A percentile compares a stretch with the other conserved stretches of the same genome.
Conservation (phyloP, 2,888 invertebrate genomes). For the Eremobia ochroleuca region DNA sequence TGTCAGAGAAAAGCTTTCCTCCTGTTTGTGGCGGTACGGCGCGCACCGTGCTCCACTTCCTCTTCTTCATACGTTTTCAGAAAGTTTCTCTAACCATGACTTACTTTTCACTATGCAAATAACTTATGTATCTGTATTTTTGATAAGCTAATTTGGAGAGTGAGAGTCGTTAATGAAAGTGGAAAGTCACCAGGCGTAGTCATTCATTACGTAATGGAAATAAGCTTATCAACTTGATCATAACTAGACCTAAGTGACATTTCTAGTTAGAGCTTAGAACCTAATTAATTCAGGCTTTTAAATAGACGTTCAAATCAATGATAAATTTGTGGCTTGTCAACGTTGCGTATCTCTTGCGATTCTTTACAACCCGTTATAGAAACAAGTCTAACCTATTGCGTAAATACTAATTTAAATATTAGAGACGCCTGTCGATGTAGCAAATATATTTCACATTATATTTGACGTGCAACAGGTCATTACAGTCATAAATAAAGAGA, state of each 20-base stretch:
- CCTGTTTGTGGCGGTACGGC: conserved; percentile 69
- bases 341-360: conserved; percentile 52
- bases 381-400: conserved; percentile 60
- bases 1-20: conserved; percentile 88
- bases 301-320: conserved; percentile 32
- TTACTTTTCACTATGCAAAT: conserved; percentile 49
- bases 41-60: conserved; percentile 78
- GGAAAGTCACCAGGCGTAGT: conserved; percentile 46
- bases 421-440: conserved; percentile 43
- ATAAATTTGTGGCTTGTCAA: conserved; percentile 42
- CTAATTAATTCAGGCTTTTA: conserved; percentile 37
- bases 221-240: conserved; percentile 31
- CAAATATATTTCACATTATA: conserved; percentile 52
- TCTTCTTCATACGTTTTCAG: conserved; percentile 56
- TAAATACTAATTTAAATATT: conserved; percentile 56
- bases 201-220: conserved; percentile 46
- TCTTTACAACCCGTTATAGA: conserved; percentile 58
- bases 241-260: conserved; percentile 34
- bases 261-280: conserved; percentile 20
- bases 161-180: conserved; percentile 59
- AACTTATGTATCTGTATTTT: conserved; percentile 43
- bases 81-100: conserved; percentile 23
- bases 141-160: conserved; percentile 50
- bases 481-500: conserved; percentile 38
- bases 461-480: conserved; percentile 48